phyloP scores from a whole-genome alignment of 2,113 vertebrate genomes.

The Epinephelus moara region DNA sequence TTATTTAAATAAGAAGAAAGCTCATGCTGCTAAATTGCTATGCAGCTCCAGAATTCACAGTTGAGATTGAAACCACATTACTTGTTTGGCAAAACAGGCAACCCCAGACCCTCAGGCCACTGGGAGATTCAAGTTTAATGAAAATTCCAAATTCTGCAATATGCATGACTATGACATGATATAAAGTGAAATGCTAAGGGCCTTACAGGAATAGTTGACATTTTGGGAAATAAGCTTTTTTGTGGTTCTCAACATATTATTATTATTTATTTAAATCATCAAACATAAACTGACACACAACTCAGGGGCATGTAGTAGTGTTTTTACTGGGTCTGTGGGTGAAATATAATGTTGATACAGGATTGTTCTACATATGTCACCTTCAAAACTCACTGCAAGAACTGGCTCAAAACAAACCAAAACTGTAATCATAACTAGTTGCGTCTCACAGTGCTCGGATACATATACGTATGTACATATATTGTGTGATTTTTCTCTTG shows the following conservation, averaged over 20 bases:
- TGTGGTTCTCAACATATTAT: neutral
- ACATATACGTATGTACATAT: too few species aligned
- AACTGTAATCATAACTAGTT: too few species aligned
- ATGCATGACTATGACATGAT: neutral
- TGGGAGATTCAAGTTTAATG: neutral
- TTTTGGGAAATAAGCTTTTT: neutral
- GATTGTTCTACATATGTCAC: too few species aligned
- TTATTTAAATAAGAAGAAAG: neutral
- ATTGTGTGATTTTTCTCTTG: too few species aligned
- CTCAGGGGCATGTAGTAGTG: neutral
- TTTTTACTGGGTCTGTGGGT: neutral
- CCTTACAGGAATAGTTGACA: neutral
- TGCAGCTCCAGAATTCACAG: neutral
- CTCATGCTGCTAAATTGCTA: neutral
- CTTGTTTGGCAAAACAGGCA: neutral
- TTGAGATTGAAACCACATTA: neutral
- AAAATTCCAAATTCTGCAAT: neutral
- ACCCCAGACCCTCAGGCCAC: neutral
- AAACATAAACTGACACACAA: neutral
- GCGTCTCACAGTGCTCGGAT: too few species aligned
- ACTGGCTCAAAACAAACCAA: too few species aligned
- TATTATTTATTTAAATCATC: too few species aligned
- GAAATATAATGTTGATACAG: neutral
- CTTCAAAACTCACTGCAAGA: too few species aligned
- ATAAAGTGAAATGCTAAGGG: neutral